Conservation (phyloP, 2,797 vertebrate genomes). For the Taeniopygia guttata region DNA sequence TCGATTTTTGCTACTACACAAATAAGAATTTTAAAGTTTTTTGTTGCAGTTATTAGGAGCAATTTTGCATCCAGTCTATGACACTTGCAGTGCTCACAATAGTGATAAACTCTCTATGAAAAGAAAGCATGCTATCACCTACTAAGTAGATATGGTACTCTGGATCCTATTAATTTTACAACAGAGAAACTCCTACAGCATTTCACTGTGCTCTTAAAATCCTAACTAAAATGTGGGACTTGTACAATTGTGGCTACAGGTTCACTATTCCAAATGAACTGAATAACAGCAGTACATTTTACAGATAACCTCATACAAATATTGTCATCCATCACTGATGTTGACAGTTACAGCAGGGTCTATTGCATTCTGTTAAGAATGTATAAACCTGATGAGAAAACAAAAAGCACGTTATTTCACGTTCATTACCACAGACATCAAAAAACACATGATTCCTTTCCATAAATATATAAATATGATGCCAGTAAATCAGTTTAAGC, state of each 20-base stretch:
- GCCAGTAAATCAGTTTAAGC: constrained; percentile 54
- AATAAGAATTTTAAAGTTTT: neutral
- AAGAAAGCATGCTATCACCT: constrained; percentile 53
- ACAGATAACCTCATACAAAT: constrained; percentile 62
- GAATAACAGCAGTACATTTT: constrained; percentile 60
- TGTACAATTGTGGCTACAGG: constrained; percentile 54
- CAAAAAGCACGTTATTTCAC: constrained; percentile 67
- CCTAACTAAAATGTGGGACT: constrained; percentile 68
- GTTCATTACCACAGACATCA: constrained; percentile 59
- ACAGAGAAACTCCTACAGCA: constrained; percentile 63
- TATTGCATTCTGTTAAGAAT: constrained; percentile 67
- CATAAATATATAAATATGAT: constrained; percentile 72
- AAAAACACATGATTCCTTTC: constrained; percentile 59
- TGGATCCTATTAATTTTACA: constrained; percentile 63
- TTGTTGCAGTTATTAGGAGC: constrained; percentile 26
- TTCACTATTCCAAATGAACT: constrained; percentile 72
- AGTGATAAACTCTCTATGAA: constrained; percentile 44
- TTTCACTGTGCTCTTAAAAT: constrained; percentile 67
- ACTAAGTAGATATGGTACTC: constrained; percentile 40
- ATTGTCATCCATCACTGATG: constrained; percentile 54
- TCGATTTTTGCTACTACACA: neutral
- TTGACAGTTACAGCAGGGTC: constrained; percentile 62
- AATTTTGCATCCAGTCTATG: constrained; percentile 22
- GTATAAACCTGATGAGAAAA: constrained; percentile 69
- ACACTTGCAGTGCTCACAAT: constrained; percentile 32